A percentile compares a stretch with the other conserved stretches of the same genome.
Evolutionary conservation across 2,888 invertebrate genomes (phyloP).

Genomic region (Lasioglossum marginatum): DNA sequence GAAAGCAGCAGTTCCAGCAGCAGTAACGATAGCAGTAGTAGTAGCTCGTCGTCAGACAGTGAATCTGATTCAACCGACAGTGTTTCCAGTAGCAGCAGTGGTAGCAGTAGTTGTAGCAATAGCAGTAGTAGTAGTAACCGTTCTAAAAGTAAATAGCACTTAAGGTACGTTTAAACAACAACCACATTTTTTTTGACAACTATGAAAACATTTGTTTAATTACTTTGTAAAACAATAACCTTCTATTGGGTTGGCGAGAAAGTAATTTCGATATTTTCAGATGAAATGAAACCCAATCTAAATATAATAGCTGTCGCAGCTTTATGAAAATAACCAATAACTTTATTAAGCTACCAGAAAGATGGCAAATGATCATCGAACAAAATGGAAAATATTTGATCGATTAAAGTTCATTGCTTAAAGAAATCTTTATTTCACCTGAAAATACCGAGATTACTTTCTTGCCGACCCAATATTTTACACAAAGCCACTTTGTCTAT

Average conservation of each 20-base stretch:
- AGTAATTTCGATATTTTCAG: too few relatives aligned
- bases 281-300: too few relatives aligned
- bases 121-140: slow-evolving; percentile 67
- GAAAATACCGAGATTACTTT: too few relatives aligned
- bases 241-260: not conserved
- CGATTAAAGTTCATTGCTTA: too few relatives aligned
- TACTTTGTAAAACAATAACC: slow-evolving; percentile 11
- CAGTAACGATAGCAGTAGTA: slow-evolving; percentile 71
- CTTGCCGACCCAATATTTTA: not conserved
- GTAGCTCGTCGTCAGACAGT: slow-evolving; percentile 79
- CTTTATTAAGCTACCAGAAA: too few relatives aligned
- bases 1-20: slow-evolving; percentile 70
- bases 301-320: too few relatives aligned
- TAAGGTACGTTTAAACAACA: not conserved
- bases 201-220: slow-evolving; percentile 13
- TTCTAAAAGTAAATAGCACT: slow-evolving; percentile 32
- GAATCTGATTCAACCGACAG: slow-evolving; percentile 79
- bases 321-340: too few relatives aligned
- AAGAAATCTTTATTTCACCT: too few relatives aligned
- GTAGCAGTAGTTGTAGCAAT: slow-evolving; percentile 70
- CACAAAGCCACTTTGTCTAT: slow-evolving; percentile 9
- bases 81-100: slow-evolving; percentile 74
- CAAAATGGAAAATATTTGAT: too few relatives aligned
- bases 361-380: too few relatives aligned
- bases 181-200: not conserved